These are phyloP conservation scores for Nixonia krombeini DNA, from an alignment of 1,140 invertebrate genomes.

Conservation along the genomic window DNA sequence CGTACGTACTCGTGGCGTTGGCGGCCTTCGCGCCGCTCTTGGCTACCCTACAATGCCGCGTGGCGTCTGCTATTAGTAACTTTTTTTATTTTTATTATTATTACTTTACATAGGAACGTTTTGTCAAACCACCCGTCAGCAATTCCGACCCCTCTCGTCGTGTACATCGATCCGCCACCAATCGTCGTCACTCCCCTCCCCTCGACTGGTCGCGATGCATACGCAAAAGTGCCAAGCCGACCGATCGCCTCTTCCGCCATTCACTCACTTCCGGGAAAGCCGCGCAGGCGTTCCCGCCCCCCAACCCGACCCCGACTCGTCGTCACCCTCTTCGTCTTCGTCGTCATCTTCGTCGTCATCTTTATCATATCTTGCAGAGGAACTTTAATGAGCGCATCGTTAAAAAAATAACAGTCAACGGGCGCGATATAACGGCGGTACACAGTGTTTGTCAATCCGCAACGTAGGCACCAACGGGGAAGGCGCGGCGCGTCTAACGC, in stretches of 20 bases:
- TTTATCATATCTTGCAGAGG: slow-evolving; percentile 55
- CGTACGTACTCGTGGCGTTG: slow-evolving; percentile 58
- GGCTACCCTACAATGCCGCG: slow-evolving; percentile 46
- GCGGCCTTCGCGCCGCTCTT: slow-evolving; percentile 40
- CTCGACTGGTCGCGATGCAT: slow-evolving; percentile 1
- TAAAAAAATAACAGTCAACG: slow-evolving; percentile 63
- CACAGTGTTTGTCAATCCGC: slow-evolving; percentile 17
- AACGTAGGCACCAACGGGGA: slow-evolving; percentile 1
- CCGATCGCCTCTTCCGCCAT: background rate
- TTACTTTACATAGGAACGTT: slow-evolving; percentile 73
- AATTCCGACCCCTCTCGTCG: slow-evolving; percentile 26
- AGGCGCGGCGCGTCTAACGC: slow-evolving; percentile 39
- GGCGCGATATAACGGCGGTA: slow-evolving; percentile 42
- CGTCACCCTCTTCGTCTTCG: slow-evolving; percentile 1
- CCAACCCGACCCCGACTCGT: slow-evolving; percentile 10
- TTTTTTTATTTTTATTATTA: slow-evolving; percentile 65
- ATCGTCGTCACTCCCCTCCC: slow-evolving; percentile 11
- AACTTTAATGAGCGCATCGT: slow-evolving; percentile 61
- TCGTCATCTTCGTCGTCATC: slow-evolving; percentile 24
- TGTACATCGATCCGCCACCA: slow-evolving; percentile 21
- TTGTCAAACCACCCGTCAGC: slow-evolving; percentile 63
- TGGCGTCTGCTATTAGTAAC: slow-evolving; percentile 56
- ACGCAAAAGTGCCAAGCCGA: background rate
- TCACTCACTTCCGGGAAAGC: no score
- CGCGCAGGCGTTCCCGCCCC: no score